Percentiles rank a stretch among this genome's conserved stretches.
Conservation (phyloP, 2,888 invertebrate species). For the Kryphioiulus occultus region DNA sequence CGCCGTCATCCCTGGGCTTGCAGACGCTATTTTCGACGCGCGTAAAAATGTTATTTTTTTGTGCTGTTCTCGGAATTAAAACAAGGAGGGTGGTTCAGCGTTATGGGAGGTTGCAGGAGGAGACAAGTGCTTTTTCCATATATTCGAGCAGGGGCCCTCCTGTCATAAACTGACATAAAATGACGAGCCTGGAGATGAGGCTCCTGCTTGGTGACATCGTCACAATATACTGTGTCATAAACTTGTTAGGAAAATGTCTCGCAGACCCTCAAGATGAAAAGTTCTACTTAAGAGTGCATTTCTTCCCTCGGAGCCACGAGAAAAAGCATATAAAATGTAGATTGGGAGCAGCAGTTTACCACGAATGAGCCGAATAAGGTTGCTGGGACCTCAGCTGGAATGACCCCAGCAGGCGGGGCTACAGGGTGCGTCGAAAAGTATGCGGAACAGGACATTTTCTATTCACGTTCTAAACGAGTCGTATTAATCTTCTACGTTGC, state of each 20-base stretch:
- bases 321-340: background rate
- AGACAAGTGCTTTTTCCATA: background rate
- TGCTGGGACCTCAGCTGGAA: background rate
- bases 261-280: slow-evolving; percentile 22
- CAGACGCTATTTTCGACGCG: slow-evolving; percentile 24
- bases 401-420: background rate
- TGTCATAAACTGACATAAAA: slow-evolving; percentile 31
- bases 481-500: no score
- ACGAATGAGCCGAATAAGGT: background rate
- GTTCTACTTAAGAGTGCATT: slow-evolving; percentile 3
- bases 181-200: background rate
- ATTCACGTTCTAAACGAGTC: no score
- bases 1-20: background rate
- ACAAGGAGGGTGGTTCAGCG: background rate
- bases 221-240: slow-evolving; percentile 11
- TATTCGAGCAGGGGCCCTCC: background rate
- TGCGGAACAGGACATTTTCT: no score
- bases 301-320: background rate
- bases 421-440: background rate
- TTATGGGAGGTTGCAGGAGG: slow-evolving; percentile 28
- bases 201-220: slow-evolving; percentile 30
- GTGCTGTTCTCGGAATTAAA: background rate
- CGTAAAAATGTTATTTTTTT: background rate
- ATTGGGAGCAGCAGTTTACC: background rate
- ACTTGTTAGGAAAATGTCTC: slow-evolving; percentile 30